A percentile compares a stretch with the other conserved stretches of the same genome.
Evolutionary conservation across 2,113 vertebrate species (phyloP).

Genomic region (Strix aluco): DNA sequence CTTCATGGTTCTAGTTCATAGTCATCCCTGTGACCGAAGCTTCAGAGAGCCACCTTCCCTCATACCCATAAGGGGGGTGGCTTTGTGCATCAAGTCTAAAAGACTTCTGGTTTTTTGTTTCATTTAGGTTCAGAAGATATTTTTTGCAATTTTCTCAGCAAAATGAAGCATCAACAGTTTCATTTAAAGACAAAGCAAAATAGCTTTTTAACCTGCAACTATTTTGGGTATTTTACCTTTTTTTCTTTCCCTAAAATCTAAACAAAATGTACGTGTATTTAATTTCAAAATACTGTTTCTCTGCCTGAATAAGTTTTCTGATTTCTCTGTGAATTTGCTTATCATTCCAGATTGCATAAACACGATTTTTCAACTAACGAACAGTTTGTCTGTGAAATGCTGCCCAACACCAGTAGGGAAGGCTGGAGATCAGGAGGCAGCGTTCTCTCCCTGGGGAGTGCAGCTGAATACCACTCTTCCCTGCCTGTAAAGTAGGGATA

Average conservation of each 20-base stretch:
- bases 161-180: not conserved
- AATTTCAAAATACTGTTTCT: not conserved
- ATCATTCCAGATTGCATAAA: not conserved
- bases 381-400: not conserved
- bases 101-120: not conserved
- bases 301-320: not conserved
- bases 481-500: not conserved
- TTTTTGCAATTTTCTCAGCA: not conserved
- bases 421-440: not conserved
- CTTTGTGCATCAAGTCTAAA: not conserved
- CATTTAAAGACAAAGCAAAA: not conserved
- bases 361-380: not conserved
- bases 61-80: not conserved
- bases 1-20: not conserved
- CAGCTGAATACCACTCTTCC: not conserved
- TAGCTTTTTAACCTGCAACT: not conserved
- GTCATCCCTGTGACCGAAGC: not conserved
- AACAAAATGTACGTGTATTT: rapidly evolving
- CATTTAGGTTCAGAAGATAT: not conserved
- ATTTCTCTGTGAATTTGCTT: not conserved
- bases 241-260: not conserved
- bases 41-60: not conserved
- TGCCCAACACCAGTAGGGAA: not conserved
- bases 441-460: not conserved
- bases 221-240: not conserved